phyloP scores from a whole-genome alignment of 2,113 vertebrate species.

The Sapayoa aenigma region DNA sequence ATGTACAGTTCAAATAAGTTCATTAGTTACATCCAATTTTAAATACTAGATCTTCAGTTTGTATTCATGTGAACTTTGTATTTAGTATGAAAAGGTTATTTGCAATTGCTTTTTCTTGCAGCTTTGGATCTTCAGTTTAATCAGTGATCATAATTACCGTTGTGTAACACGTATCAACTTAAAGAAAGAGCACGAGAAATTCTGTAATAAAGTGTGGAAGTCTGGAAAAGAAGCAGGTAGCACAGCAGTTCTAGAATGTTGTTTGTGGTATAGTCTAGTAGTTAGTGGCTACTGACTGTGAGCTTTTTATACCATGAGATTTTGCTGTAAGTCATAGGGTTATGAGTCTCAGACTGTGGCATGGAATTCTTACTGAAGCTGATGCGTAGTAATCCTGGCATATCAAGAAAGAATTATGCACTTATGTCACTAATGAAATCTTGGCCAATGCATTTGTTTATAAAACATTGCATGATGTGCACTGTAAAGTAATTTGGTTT shows the following conservation, averaged over 20 bases:
- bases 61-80: background rate
- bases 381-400: background rate
- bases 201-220: constrained; percentile 26
- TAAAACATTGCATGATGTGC: background rate
- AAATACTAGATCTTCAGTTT: background rate
- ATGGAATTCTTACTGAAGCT: background rate
- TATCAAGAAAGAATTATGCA: background rate
- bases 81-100: background rate
- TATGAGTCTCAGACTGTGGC: background rate
- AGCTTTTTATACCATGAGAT: background rate
- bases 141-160: constrained; percentile 70
- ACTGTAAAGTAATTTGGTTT: background rate
- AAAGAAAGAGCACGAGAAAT: constrained; percentile 73
- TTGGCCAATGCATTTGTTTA: background rate
- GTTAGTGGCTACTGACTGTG: background rate
- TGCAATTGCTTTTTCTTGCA: constrained; percentile 48
- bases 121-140: constrained; percentile 86
- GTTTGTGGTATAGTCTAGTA: background rate
- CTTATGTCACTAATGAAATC: background rate
- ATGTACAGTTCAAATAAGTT: background rate
- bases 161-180: constrained; percentile 77
- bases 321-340: background rate
- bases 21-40: background rate
- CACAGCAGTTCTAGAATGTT: background rate
- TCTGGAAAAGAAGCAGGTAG: constrained; percentile 48